Base-by-base conservation (phyloP, 1,140 invertebrate genomes). In the Heliothis subflexa region DNA sequence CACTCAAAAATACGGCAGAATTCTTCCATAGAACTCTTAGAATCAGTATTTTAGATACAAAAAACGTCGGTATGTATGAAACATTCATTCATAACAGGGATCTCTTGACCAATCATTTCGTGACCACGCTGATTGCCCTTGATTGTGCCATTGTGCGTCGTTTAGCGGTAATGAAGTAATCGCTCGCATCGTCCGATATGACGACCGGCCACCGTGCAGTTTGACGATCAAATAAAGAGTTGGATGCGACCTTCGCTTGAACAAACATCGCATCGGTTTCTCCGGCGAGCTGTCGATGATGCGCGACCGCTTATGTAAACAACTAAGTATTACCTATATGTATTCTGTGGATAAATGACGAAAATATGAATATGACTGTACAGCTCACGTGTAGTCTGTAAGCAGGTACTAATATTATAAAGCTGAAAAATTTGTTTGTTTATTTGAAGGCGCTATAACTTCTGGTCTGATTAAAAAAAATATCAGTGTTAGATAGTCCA, bases 111-210 rank as follows among this genome's bases (percentile, higher is more conserved):
- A 68, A 68, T 59, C 55, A 49, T 79, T 70, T 81, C 78, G 81
- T 83, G 79, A 71, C 71, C 16, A 61, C 33, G 25, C 49, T 85
- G 80, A 83, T 85, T 85, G 80, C 62, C 80, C 80, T 79, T 81
- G 82, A 85, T 82, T 85, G 82, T 70, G 33, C 68, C 71, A 82
- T 85, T 85, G 84, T 85, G 78, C 61, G 80, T 75, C 78, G 64
- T 81, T 82, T 81, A 70, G 62, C 28, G 28, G 28, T 79, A 76
- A 78, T 77, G 64, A 80, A 83, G 80, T 80, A 78, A 85, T 85
- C 73, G 81, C 40, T 62, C n/a, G 49, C 54, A 52, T 64, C 47
- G 59, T 73, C 59, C 40, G 33, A 73, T 59, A 50, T 50, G 40
- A 59, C 55, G 54, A 10, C 5, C 10, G 45, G 7, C n/a, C 28